Evolutionary conservation across 2,113 vertebrate species (phyloP), one percentile per base, ranked within the genome.

Genomic region (Choloepus hoffmanni): DNA sequence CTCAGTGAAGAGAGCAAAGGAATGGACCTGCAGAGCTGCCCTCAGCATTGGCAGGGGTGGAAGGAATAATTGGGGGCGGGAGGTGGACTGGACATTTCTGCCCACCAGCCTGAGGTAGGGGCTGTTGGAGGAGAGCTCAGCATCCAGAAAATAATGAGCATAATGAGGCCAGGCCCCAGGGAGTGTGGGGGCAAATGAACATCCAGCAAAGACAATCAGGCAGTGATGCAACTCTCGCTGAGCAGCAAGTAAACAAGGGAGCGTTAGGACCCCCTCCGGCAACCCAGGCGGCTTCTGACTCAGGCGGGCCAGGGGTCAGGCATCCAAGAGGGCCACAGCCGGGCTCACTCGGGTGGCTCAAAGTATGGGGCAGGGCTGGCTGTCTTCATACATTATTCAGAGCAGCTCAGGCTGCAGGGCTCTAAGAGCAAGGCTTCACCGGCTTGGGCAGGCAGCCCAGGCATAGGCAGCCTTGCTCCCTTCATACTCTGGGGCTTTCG

Each of bases 331-430:
- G 48, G 79, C 28, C 30, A 30, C 48, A 33, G 40, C 33, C 58
- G 16, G 55, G 53, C 26, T 89, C 36, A 23, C 73, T 36, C 23
- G 18, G 45, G 43, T 11, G 0, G 7, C 30, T 2, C 0, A 40
- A 21, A 91, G 12, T n/a, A 2, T 15, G 73, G n/a, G 14, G 33
- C 58, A 63, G 76, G 24, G 65, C 82, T 88, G 73, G 1, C 30
- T 9, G 70, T 78, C 36, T 85, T 83, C 68, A 26, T 74, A 0
- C 1, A 40, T 96, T 97, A 93, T 94, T 95, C 83, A 95, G n/a
- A 82, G 77, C 73, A 50, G 63, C 73, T 48, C 79, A 7, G 67
- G 79, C 94, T 73, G 62, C 2, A 40, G 53, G 85, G 50, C 24
- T 19, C 24, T 18, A 92, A 90, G 30, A 85, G 50, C 87, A n/a